These are phyloP conservation scores for Meandrusa payeni DNA, from an alignment of 2,888 invertebrate genomes.

Conservation along the genomic window DNA sequence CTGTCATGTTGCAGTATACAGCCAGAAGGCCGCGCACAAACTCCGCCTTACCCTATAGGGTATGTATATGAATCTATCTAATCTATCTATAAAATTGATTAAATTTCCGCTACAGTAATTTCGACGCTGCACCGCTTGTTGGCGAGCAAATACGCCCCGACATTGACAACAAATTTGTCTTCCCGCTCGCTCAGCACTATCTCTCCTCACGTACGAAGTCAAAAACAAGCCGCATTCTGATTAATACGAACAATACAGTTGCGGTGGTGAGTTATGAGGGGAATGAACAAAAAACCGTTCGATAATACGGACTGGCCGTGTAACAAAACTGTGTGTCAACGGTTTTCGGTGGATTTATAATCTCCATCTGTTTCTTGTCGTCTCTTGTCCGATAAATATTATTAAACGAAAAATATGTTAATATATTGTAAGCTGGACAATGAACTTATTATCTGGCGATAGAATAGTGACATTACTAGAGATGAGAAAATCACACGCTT, in stretches of 20 bases:
- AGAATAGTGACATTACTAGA: too few species aligned
- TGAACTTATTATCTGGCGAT: too few species aligned
- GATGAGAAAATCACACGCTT: too few species aligned
- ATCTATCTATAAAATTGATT: background rate
- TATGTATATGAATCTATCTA: too few species aligned
- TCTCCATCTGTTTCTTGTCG: background rate
- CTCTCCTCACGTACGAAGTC: conserved; percentile 13
- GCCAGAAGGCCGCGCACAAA: too few species aligned
- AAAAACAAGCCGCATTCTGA: conserved; percentile 10
- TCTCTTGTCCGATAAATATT: background rate
- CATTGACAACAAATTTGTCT: conserved; percentile 5
- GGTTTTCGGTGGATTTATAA: conserved; percentile 3
- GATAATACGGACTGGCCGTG: too few species aligned
- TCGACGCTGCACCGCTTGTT: too few species aligned
- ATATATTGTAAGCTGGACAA: too few species aligned
- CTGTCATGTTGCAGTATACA: too few species aligned
- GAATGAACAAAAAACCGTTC: conserved; percentile 13
- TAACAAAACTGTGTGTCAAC: background rate
- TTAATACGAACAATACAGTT: conserved; percentile 15
- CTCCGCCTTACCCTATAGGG: too few species aligned
- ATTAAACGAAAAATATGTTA: too few species aligned
- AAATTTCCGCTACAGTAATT: conserved; percentile 15
- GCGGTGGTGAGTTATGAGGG: conserved; percentile 11
- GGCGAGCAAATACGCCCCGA: background rate
- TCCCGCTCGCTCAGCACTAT: conserved; percentile 1